These are phyloP conservation scores for Drosophila subobscura DNA, from an alignment of 1,140 invertebrate genomes.

Conservation along the genomic window DNA sequence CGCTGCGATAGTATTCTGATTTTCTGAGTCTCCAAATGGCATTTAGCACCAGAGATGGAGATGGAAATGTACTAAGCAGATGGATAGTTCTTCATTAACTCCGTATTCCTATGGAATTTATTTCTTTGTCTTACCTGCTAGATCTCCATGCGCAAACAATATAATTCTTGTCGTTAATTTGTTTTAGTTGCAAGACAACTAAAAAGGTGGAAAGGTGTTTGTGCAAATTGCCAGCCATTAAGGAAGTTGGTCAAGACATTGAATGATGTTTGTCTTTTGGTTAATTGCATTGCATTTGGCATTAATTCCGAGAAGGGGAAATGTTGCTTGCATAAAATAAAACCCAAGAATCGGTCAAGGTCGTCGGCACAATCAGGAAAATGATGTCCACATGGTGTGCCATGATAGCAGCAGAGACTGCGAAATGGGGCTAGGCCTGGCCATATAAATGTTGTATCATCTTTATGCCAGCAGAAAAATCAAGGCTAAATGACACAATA, in stretches of 20 bases:
- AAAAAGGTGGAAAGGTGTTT: slow-evolving; percentile 19
- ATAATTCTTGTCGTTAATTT: slow-evolving; percentile 32
- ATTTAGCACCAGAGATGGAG: slow-evolving; percentile 9
- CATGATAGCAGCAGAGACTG: slow-evolving; percentile 30
- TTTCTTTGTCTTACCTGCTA: slow-evolving; percentile 15
- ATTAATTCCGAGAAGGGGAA: background rate
- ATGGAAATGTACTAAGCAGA: background rate
- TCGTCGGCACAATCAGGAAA: slow-evolving; percentile 14
- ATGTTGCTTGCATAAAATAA: background rate
- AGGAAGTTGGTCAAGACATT: slow-evolving; percentile 44
- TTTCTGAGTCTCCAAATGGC: slow-evolving; percentile 6
- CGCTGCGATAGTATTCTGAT: slow-evolving; percentile 16
- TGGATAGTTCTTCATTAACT: too few relatives aligned
- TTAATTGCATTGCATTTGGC: slow-evolving; percentile 16
- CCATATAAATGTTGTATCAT: slow-evolving; percentile 35
- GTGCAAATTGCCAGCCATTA: slow-evolving; percentile 47
- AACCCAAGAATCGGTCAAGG: slow-evolving; percentile 48
- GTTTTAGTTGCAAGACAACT: slow-evolving; percentile 7
- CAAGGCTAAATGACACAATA: slow-evolving; percentile 23
- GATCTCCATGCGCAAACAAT: slow-evolving; percentile 11
- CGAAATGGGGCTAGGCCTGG: slow-evolving; percentile 28
- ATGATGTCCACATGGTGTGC: slow-evolving; percentile 23
- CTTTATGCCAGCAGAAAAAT: slow-evolving; percentile 48
- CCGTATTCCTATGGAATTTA: slow-evolving; percentile 5
- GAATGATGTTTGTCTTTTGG: slow-evolving; percentile 12